Percentiles rank a stretch among this genome's conserved stretches.
Conservation (phyloP, 2,888 invertebrate genomes). For the Eulithis testata region DNA sequence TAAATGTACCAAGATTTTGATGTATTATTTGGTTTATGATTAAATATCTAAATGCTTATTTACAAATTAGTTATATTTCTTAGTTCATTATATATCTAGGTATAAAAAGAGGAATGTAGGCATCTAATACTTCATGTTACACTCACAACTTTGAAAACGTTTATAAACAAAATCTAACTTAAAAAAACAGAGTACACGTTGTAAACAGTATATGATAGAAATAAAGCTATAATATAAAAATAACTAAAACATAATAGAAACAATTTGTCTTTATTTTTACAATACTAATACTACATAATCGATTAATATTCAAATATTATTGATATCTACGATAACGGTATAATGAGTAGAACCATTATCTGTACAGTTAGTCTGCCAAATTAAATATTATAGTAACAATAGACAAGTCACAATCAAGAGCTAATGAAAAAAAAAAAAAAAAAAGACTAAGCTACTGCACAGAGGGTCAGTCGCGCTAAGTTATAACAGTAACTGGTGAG, state of each 20-base stretch:
- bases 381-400: slow-evolving; percentile 6
- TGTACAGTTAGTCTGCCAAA: slow-evolving; percentile 9
- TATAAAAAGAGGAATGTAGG: slow-evolving; percentile 21
- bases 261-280: slow-evolving; percentile 11
- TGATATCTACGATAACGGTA: not conserved
- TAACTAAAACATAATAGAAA: slow-evolving; percentile 18
- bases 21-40: not conserved
- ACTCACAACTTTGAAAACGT: slow-evolving; percentile 15
- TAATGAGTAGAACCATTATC: not conserved
- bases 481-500: no score
- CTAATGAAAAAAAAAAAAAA: not conserved
- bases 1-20: slow-evolving; percentile 3
- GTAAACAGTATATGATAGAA: slow-evolving; percentile 7
- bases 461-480: no score
- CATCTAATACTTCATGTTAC: slow-evolving; percentile 8
- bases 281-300: slow-evolving; percentile 1
- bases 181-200: not conserved
- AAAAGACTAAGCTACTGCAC: not conserved
- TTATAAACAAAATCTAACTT: slow-evolving; percentile 8
- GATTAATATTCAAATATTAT: slow-evolving; percentile 2
- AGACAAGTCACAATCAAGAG: slow-evolving; percentile 9
- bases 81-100: slow-evolving; percentile 4
- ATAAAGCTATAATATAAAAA: slow-evolving; percentile 15
- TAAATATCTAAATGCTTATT: slow-evolving; percentile 9
- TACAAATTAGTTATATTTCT: slow-evolving; percentile 14